Evolutionary conservation across 2,888 invertebrate species (phyloP), one percentile per base, ranked within the genome.

Genomic region (Phasia obesa): DNA sequence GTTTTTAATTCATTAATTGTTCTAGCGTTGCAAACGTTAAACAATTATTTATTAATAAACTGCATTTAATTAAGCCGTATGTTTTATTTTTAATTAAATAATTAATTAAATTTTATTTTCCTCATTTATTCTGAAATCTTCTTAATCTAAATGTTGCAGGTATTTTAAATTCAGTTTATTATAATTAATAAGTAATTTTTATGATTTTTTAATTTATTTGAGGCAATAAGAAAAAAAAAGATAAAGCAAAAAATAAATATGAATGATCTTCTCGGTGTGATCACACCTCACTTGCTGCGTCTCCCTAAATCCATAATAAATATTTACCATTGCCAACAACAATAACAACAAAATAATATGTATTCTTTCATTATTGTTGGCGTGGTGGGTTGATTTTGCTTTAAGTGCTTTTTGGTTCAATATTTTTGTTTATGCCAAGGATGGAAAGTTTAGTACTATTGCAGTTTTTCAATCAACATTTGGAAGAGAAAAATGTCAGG

Each of bases 1-100:
- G 31, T 59, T 78, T 65, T 59, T 59, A 71, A 70, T 79, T 83
- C 75, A 71, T 79, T 83, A 83, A 70, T 79, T 79, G 59, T 67
- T 71, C 44, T 55, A 57, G 83, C 70, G 64, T 70, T 77, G 75
- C 83, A 65, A 79, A 83, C 71, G 2, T 51, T 76, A 67, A 79
- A 76, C 79, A 83, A 83, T 83, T 83, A 75, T 71, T 82, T 78
- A 78, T 78, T 70, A 78, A 83, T 75, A 83, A 83, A 83, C 64
- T 75, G 60, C 71, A 70, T 75, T 79, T 83, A 67, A 79, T 83
- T 79, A 83, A 83, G n/a, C n/a, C n/a, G n/a, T n/a, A n/a, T n/a
- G 65, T 47, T 70, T 62, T 70, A 75, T 71, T 79, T 77, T 69
- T 51, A n/a, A n/a, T n/a, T n/a, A 51, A 42, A 35, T 35, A 35